phyloP scores from a whole-genome alignment of 1,140 invertebrate genomes.

The Danaus plexippus region DNA sequence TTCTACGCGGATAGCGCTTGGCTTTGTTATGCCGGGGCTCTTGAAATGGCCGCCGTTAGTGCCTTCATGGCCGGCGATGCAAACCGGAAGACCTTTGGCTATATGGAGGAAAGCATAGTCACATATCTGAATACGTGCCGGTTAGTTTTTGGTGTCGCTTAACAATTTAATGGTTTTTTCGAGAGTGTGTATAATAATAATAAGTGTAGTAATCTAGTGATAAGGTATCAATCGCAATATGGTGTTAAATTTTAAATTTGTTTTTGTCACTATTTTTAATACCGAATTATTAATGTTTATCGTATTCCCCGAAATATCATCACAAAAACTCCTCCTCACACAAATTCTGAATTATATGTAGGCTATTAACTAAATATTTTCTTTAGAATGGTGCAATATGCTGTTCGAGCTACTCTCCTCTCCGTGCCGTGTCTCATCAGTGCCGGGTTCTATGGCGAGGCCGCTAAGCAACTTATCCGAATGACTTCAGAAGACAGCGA shows the following conservation, averaged over 20 bases:
- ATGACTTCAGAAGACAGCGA: constrained; percentile 97
- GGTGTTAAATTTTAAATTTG: too few species aligned
- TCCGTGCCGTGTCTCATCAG: constrained; percentile 89
- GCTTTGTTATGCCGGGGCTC: constrained; percentile 95
- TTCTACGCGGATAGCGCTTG: constrained; percentile 97
- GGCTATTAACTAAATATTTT: too few species aligned
- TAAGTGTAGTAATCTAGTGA: too few species aligned
- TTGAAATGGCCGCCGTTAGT: constrained; percentile 95
- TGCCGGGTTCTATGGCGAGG: constrained; percentile 84
- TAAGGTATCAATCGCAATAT: too few species aligned
- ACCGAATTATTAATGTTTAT: too few species aligned
- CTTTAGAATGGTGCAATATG: constrained; percentile 87
- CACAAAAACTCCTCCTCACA: too few species aligned
- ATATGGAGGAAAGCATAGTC: constrained; percentile 94
- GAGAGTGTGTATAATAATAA: too few species aligned
- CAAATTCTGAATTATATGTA: too few species aligned
- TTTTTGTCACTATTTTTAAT: too few species aligned
- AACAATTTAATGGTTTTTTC: too few species aligned
- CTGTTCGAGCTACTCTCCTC: constrained; percentile 89
- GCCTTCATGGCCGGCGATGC: constrained; percentile 91
- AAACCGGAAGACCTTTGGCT: constrained; percentile 84
- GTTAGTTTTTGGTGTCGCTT: constrained; percentile 55
- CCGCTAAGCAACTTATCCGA: constrained; percentile 92
- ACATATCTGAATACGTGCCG: constrained; percentile 92
- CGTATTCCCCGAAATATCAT: too few species aligned